Evolutionary conservation across 2,797 vertebrate genomes (phyloP).

Genomic region (Rhinophrynus dorsalis): DNA sequence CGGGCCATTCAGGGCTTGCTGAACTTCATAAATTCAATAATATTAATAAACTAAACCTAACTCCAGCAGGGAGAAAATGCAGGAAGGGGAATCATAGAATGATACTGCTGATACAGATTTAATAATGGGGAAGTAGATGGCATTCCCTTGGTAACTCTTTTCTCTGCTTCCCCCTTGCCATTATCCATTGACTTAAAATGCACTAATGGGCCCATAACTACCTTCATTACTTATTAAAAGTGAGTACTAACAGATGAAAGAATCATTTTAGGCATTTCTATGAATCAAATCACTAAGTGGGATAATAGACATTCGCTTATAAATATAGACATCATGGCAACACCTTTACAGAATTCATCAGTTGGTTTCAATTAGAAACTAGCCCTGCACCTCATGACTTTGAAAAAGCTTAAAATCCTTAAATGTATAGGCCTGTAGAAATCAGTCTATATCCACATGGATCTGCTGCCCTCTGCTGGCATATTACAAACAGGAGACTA

Average conservation of each 20-base stretch:
- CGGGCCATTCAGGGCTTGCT: background rate
- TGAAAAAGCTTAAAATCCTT: background rate
- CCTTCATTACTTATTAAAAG: slow-evolving; percentile 45
- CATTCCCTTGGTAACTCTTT: slow-evolving; percentile 34
- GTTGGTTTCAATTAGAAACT: background rate
- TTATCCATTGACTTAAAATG: slow-evolving; percentile 32
- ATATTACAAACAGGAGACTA: no score
- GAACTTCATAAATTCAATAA: background rate
- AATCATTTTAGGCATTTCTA: slow-evolving; percentile 28
- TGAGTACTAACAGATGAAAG: slow-evolving; percentile 21
- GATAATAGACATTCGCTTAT: background rate
- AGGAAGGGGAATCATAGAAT: background rate
- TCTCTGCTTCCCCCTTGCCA: slow-evolving; percentile 28
- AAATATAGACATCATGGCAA: background rate
- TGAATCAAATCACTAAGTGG: slow-evolving; percentile 12
- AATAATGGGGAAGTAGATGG: slow-evolving; percentile 23
- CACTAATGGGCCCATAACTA: slow-evolving; percentile 40
- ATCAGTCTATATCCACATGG: background rate
- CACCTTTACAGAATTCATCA: background rate
- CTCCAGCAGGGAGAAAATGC: background rate
- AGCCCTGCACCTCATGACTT: background rate
- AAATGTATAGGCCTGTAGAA: background rate
- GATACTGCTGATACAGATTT: slow-evolving; percentile 22
- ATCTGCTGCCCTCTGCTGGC: slow-evolving; percentile 1
- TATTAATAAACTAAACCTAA: slow-evolving; percentile 2